Base-by-base conservation (phyloP, 2,888 invertebrate species). In the Phaedon cochleariae region DNA sequence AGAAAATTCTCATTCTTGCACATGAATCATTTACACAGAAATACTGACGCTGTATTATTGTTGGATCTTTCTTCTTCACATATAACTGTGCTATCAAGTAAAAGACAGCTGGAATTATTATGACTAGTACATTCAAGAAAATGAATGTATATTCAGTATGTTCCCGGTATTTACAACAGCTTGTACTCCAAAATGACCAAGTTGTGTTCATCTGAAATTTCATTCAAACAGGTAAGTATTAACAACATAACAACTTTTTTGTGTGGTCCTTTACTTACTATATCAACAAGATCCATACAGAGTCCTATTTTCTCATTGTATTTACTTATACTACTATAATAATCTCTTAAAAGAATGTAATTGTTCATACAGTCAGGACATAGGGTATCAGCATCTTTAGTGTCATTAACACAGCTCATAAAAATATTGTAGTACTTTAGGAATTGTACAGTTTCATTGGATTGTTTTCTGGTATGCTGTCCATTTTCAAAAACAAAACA, bases 201-300 rank as follows among this genome's bases (percentile, higher is more conserved):
- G 90, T 90, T 2, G 85, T 83, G 81, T 90, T 90, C 88, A 90
- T 89, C 90, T 90, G 77, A 55, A 85, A 80, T 53, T n/a, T n/a
- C n/a, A n/a, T n/a, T n/a, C n/a, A n/a, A n/a, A 59, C 45, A 60
- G n/a, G 29, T n/a, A n/a, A n/a, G n/a, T n/a, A n/a, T n/a, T n/a
- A n/a, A n/a, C n/a, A n/a, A n/a, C n/a, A n/a, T n/a, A n/a, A n/a
- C 26, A 26, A 26, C 7, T 26, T 26, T 26, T 26, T 26, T 26
- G 26, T 26, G n/a, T n/a, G n/a, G n/a, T n/a, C n/a, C n/a, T 26
- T 26, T 7, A 71, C 64, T 85, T 82, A 90, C 90, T 71, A 87
- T 83, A 82, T 90, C 90, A 1, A 90, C 88, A 71, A 90, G 85
- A 79, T 90, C 90, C 87, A 90, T 89, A 74, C 90, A 90, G 64